phyloP scores from a whole-genome alignment of 2,113 vertebrate genomes.

The Prionailurus viverrinus region DNA sequence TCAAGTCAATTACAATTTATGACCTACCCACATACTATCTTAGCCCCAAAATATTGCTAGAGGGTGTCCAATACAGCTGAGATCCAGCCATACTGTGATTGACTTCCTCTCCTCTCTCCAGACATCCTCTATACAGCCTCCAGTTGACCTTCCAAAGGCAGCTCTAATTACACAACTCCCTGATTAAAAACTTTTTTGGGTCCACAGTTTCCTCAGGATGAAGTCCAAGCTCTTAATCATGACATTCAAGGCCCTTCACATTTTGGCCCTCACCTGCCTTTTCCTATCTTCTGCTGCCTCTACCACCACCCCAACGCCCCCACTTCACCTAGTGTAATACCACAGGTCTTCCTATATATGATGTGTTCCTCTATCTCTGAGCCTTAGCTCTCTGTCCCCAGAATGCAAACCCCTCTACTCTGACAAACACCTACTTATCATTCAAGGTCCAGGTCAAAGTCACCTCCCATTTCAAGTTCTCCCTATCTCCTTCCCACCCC shows the following conservation, averaged over 20 bases:
- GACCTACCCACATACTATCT: background rate
- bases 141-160: background rate
- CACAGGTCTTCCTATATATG: background rate
- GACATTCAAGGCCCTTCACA: background rate
- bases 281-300: background rate
- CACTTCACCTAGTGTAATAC: background rate
- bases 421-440: background rate
- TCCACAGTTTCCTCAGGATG: background rate
- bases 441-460: background rate
- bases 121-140: background rate
- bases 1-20: background rate
- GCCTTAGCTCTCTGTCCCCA: background rate
- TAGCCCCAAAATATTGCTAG: background rate
- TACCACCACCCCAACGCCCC: too few relatives aligned
- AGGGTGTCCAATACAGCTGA: background rate
- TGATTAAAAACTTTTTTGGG: background rate
- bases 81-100: background rate
- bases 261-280: background rate
- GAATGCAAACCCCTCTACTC: background rate
- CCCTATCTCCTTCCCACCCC: background rate
- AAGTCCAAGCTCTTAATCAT: background rate
- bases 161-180: background rate
- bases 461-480: background rate
- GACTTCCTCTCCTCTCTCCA: background rate
- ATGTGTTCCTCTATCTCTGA: fast-evolving